Base-by-base conservation (phyloP, 2,113 vertebrate genomes). In the Odontesthes bonariensis region DNA sequence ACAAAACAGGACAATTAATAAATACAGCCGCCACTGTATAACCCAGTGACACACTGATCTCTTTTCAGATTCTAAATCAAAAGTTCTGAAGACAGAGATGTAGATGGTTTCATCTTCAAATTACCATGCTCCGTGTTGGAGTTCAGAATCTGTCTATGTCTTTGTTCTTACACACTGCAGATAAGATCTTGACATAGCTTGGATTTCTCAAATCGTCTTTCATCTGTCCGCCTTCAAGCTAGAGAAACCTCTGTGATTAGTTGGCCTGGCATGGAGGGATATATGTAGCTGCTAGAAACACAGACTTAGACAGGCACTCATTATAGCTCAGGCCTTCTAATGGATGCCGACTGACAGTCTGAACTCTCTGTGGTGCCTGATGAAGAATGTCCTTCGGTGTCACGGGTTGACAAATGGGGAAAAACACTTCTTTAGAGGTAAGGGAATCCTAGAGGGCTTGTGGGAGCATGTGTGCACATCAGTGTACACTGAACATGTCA, bases 361-460 rank as follows among this genome's bases (percentile, higher is more conserved):
- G 75, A 88, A 79, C 86, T 80, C 63, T 84, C 86, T 89, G 81
- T 86, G 79, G 82, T 83, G 74, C 72, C 75, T 74, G 69, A 71
- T 86, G 72, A 91, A 77, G 86, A 92, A 92, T 89, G 88, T 83
- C 86, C 81, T 88, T 89, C 73, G 64, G 86, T 89, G 83, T 92
- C 92, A 93, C 62, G 12, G 63, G 54, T 31, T 93, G 89, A 90
- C 84, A 86, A 87, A 90, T 79, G 82, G 72, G 69, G 52, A 59
- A 54, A 67, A 62, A 62, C 38, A 57, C 69, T 83, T 85, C 65
- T 82, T 83, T 69, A 35, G 63, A 86, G 77, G 72, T 77, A 69
- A 57, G 6, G 14, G 40, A 71, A 82, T 58, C 65, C 66, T 72
- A 75, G n/a, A 22, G 64, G 86, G 78, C 78, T 56, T 67, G 81